Conservation (phyloP, 2,797 vertebrate species). For the Oryzias dopingdopingensis region DNA sequence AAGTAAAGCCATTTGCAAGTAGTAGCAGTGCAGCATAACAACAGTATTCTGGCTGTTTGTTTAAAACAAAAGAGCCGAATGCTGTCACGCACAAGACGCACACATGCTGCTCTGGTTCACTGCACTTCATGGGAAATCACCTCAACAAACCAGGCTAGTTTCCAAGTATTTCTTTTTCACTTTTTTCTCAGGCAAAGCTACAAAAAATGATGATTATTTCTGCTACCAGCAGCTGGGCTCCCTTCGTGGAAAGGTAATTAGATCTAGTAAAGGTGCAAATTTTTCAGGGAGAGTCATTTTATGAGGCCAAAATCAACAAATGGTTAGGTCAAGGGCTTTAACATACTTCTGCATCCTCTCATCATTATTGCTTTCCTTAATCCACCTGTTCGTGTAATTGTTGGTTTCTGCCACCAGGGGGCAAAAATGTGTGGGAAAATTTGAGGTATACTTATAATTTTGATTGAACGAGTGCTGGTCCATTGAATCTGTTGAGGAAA, state of each 20-base stretch:
- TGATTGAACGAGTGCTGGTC: too few species aligned
- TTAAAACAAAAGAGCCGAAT: constrained; percentile 3
- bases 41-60: constrained; percentile 13
- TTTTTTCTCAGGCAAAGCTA: neutral
- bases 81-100: constrained; percentile 13
- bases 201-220: constrained; percentile 2
- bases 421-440: too few species aligned
- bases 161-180: constrained; percentile 3
- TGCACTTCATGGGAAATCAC: constrained; percentile 5
- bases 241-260: neutral
- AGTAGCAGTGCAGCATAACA: constrained; percentile 17
- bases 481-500: too few species aligned
- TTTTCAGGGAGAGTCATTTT: neutral
- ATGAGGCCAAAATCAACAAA: neutral
- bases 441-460: too few species aligned
- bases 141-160: neutral
- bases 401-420: too few species aligned
- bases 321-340: neutral
- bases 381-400: too few species aligned
- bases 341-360: too few species aligned
- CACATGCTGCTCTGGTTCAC: constrained; percentile 5
- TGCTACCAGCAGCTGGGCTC: constrained; percentile 1
- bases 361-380: neutral
- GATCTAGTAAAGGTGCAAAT: neutral
- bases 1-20: constrained; percentile 14